Percentiles rank a stretch among this genome's conserved stretches.
Evolutionary conservation across 2,113 vertebrate genomes (phyloP).

Genomic region (Turnix velox): DNA sequence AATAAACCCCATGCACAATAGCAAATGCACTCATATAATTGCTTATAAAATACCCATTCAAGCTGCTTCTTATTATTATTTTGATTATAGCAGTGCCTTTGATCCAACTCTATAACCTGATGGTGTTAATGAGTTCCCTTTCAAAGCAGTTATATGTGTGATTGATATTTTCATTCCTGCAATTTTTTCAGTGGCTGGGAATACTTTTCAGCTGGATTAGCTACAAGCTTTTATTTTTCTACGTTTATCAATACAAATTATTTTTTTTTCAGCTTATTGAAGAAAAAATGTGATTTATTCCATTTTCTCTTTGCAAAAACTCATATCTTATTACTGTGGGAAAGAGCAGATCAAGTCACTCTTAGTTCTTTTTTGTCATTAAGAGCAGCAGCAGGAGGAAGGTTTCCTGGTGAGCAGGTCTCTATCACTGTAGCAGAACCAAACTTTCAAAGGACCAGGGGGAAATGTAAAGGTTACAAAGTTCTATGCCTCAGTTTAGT

Average conservation of each 20-base stretch:
- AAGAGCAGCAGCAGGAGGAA: not conserved
- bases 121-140: not conserved
- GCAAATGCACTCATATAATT: not conserved
- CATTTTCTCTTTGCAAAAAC: not conserved
- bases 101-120: not conserved
- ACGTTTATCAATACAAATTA: not conserved
- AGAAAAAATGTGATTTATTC: not conserved
- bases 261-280: not conserved
- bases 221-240: not conserved
- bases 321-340: rapidly evolving
- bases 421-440: not conserved
- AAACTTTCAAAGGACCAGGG: not conserved
- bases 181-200: not conserved
- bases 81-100: not conserved
- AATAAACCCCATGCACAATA: not conserved
- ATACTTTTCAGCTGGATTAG: not conserved
- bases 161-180: not conserved
- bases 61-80: not conserved
- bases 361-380: not conserved
- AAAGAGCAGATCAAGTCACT: not conserved
- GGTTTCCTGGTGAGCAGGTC: not conserved
- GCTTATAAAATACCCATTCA: not conserved
- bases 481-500: not conserved
- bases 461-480: not conserved
- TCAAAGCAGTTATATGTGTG: not conserved